Evolutionary conservation across 2,113 vertebrate genomes (phyloP).

Genomic region (Onychostoma macrolepis): DNA sequence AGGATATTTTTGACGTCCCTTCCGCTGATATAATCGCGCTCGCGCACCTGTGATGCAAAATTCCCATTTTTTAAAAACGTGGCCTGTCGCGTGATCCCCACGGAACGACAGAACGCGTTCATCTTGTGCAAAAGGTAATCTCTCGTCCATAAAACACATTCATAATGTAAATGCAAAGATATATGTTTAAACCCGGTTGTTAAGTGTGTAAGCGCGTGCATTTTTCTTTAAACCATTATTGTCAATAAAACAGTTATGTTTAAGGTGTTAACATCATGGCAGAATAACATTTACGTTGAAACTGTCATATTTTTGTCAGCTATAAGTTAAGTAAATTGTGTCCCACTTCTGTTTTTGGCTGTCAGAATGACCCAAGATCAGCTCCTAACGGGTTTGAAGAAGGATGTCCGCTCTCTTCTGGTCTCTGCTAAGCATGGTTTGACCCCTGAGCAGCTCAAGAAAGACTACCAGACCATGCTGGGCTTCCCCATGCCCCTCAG

Average conservation of each 20-base stretch:
- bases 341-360: neutral
- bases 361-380: constrained; percentile 72
- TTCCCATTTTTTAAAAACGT: neutral
- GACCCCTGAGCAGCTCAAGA: constrained; percentile 75
- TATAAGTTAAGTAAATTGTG: neutral
- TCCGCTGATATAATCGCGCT: neutral
- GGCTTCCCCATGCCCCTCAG: constrained; percentile 82
- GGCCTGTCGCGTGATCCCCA: neutral
- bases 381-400: constrained; percentile 78
- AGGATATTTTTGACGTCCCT: neutral
- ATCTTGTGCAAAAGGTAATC: neutral
- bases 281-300: neutral
- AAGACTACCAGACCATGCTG: constrained; percentile 82
- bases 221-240: neutral
- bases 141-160: neutral
- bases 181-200: neutral
- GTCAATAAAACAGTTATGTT: neutral
- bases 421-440: constrained; percentile 82
- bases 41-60: neutral
- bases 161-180: too few relatives aligned
- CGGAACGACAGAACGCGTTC: neutral
- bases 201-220: too few relatives aligned
- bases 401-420: constrained; percentile 86
- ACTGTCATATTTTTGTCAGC: neutral
- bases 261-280: neutral